These are phyloP conservation scores for Ochropacha duplaris DNA, from an alignment of 2,888 invertebrate genomes.

Conservation along the genomic window DNA sequence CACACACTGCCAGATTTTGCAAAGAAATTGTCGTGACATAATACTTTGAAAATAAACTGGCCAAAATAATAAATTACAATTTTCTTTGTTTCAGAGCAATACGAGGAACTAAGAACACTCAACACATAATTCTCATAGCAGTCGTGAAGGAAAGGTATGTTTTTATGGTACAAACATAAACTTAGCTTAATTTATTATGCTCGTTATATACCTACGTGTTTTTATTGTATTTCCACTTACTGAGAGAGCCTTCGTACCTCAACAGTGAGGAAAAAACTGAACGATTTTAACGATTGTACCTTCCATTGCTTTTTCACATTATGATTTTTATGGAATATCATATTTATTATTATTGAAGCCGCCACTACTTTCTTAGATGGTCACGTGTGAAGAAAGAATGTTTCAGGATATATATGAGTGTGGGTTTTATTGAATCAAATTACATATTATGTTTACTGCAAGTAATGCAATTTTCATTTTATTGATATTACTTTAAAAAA, in stretches of 20 bases:
- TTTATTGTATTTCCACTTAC: neutral
- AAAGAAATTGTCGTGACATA: no score
- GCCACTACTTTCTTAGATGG: no score
- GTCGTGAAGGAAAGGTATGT: conserved; percentile 93
- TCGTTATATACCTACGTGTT: conserved; percentile 14
- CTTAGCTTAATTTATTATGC: conserved; percentile 15
- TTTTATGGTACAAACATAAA: conserved; percentile 5
- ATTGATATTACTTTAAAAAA: no score
- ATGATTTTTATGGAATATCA: neutral
- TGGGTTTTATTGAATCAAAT: no score
- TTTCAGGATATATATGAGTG: no score
- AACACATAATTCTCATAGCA: conserved; percentile 90
- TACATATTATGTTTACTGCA: no score
- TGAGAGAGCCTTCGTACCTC: neutral
- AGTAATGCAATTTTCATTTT: no score
- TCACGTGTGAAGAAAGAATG: no score
- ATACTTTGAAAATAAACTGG: no score
- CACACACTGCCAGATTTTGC: no score
- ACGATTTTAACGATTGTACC: neutral
- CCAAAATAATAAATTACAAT: conserved; percentile 7
- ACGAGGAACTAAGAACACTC: conserved; percentile 89
- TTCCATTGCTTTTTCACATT: neutral
- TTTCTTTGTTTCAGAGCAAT: conserved; percentile 86
- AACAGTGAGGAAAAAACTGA: neutral
- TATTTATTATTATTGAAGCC: neutral